These are phyloP conservation scores for Contarinia nasturtii DNA, from an alignment of 1,140 invertebrate genomes.

Conservation along the genomic window DNA sequence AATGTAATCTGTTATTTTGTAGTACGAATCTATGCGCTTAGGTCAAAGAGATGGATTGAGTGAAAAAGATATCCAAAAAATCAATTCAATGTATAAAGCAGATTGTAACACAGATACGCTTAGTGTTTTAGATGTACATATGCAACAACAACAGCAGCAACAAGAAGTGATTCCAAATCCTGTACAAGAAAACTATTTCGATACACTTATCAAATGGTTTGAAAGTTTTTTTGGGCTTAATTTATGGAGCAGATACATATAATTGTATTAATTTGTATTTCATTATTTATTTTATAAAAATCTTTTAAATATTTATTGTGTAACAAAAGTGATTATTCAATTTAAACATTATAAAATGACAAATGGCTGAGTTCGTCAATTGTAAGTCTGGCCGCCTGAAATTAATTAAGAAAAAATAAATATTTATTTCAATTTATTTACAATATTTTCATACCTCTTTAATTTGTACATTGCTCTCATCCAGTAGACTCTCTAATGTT, in stretches of 20 bases:
- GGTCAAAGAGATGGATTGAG: constrained; percentile 46
- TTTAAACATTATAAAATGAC: background rate
- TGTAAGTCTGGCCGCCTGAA: background rate
- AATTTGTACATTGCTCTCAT: constrained; percentile 29
- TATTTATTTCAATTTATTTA: too few species aligned
- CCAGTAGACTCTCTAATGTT: constrained; percentile 29
- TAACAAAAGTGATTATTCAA: background rate
- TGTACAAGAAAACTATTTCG: too few species aligned
- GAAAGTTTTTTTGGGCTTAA: background rate
- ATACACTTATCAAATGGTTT: too few species aligned
- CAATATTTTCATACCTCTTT: constrained; percentile 24
- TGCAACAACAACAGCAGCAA: too few species aligned
- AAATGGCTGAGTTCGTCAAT: background rate
- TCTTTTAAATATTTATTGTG: too few species aligned
- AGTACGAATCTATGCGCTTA: constrained; percentile 12
- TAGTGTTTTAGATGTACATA: too few species aligned
- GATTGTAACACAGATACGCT: constrained; percentile 15
- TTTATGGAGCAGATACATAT: background rate
- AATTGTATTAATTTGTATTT: background rate
- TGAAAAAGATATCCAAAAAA: constrained; percentile 39
- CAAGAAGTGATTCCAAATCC: constrained; percentile 1
- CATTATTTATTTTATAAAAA: too few species aligned
- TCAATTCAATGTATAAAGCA: constrained; percentile 42
- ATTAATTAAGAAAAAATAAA: too few species aligned
- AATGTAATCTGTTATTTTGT: background rate